Base-by-base conservation (phyloP, 92 coral and sea anemone genomes). In the Bergia puertoricense region DNA sequence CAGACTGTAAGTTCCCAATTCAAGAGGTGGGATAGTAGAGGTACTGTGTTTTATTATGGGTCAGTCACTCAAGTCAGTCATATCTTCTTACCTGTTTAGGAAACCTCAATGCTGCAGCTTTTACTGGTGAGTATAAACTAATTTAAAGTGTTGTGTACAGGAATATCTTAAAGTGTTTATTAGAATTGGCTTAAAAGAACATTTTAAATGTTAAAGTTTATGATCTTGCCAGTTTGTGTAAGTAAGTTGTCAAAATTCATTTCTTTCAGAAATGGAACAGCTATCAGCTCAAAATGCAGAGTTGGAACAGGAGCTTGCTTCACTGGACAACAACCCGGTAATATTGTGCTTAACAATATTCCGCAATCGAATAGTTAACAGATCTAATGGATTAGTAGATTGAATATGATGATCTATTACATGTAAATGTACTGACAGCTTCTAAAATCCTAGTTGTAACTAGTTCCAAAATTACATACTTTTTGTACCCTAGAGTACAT, bases 301-400 rank as follows among this genome's bases (percentile, higher is more conserved):
- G 37, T 81, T 95, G 73, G 99, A 96, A 67, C 89, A 96, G 51
- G 98, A 96, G 86, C 88, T 96, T 48, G 86, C 88, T 23, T 78
- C 90, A 22, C 86, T 96, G 87, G 90, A 96, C 79, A 90, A 85
- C 85, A 96, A 96, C 62, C 94, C 96, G 85, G 99, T 96, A 88
- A 89, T 94, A 77, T 40, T 51, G 14, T 15, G 15, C 57, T 51
- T 51, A 9, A 51, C 15, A 8, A 51, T 11, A 51, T 9, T 11
- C 57, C 15, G 15, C 57, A 51, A 11, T 11, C 57, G 11, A 8
- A 51, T 8, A 51, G 2, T 51, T 51, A 4, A 51, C 57, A 51
- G 57, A 11, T 51, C 57, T 51, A 51, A 15, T 51, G 15, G 16
- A 15, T 13, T 44, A 6, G 6, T 44, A 44, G 6, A 44, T 44